These are phyloP conservation scores for Aphis craccivora DNA, from an alignment of 1,140 invertebrate species.

Conservation along the genomic window DNA sequence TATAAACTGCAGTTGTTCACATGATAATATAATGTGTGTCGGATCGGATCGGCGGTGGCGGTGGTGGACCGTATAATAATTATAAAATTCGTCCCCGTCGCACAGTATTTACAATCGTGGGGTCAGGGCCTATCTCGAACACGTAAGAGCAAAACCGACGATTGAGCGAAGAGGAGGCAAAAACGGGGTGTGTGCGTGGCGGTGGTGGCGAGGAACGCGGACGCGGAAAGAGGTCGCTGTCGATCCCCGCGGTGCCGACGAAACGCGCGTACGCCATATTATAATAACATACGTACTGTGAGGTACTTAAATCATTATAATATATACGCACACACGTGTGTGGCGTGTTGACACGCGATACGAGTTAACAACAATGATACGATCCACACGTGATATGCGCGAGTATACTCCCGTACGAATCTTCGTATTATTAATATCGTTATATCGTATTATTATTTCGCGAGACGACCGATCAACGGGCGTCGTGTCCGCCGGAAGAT, in stretches of 20 bases:
- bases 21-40: background rate
- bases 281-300: background rate
- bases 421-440: background rate
- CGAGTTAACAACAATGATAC: background rate
- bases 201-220: background rate
- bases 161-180: background rate
- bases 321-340: background rate
- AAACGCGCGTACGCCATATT: background rate
- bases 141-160: background rate
- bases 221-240: background rate
- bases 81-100: background rate
- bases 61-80: background rate
- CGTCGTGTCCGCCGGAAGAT: background rate
- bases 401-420: background rate
- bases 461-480: too few relatives aligned
- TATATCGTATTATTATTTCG: background rate
- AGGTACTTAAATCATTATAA: background rate
- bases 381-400: background rate
- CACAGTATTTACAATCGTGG: too few relatives aligned
- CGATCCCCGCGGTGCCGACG: conserved; percentile 13
- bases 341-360: conserved; percentile 31
- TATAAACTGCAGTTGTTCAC: background rate
- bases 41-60: too few relatives aligned
- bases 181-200: background rate
- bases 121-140: background rate